A percentile compares a stretch with the other conserved stretches of the same genome.
Evolutionary conservation across 1,140 invertebrate species (phyloP).

Genomic region (Ips nitidus): DNA sequence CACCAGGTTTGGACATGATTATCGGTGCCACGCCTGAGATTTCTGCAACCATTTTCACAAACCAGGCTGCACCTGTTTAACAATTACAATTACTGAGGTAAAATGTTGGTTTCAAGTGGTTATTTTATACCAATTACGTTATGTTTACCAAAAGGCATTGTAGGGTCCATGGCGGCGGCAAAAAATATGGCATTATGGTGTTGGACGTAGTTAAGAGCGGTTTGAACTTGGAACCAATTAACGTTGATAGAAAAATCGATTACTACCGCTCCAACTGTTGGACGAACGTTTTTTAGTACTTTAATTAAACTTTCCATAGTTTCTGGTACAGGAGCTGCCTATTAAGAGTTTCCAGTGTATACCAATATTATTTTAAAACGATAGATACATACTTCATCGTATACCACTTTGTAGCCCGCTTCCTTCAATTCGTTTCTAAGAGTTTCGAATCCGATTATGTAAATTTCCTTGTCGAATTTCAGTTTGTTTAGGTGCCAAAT

Average conservation of each 20-base stretch:
- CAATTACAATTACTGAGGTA: not conserved
- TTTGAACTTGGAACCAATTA: constrained; percentile 40
- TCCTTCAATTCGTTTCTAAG: constrained; percentile 40
- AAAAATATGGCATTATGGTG: constrained; percentile 44
- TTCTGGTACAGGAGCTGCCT: constrained; percentile 7
- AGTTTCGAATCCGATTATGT: constrained; percentile 33
- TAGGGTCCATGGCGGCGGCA: constrained; percentile 35
- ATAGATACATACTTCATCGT: constrained; percentile 23
- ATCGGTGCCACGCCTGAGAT: constrained; percentile 35
- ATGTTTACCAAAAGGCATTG: not conserved
- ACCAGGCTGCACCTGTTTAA: constrained; percentile 36
- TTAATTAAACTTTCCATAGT: not conserved
- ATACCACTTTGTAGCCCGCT: constrained; percentile 39
- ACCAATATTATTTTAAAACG: not conserved
- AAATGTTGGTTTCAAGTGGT: not conserved
- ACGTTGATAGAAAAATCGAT: constrained; percentile 42
- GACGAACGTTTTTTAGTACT: constrained; percentile 14
- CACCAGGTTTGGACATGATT: constrained; percentile 42
- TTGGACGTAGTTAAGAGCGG: constrained; percentile 39
- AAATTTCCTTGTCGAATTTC: constrained; percentile 45
- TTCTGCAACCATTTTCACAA: constrained; percentile 37
- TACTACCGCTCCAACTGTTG: constrained; percentile 44
- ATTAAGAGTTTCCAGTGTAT: constrained; percentile 6
- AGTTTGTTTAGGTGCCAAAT: constrained; percentile 41
- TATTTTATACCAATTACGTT: not conserved